Evolutionary conservation across 2,888 invertebrate species (phyloP), one percentile per base, ranked within the genome.

Genomic region (Orthosia incerta): DNA sequence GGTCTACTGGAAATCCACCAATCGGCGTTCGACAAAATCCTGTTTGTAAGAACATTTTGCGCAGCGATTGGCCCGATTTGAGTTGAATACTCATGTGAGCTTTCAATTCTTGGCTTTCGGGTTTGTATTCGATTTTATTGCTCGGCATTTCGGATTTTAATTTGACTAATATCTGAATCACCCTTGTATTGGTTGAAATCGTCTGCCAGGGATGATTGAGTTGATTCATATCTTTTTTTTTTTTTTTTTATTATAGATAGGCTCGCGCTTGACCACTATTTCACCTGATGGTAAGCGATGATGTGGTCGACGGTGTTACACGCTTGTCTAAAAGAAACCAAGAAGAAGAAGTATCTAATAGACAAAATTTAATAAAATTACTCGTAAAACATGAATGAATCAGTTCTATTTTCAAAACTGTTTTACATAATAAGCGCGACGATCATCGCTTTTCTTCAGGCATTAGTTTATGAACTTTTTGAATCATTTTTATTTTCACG

Each of bases 1-100:
- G 81, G 85, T 82, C 67, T 80, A 77, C 82, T 81, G 71, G 68
- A 81, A 85, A 83, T 77, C 82, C 73, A 86, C 86, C 78, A 82
- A 82, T 83, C 71, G 67, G 57, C 59, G 31, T 57, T 70, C 69
- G 65, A 75, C 73, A 76, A 80, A 78, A 82, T 82, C 74, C 77
- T 82, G 61, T 81, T 71, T 80, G 72, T 80, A 71, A 57, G 70
- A 65, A 74, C 64, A 80, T 82, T 77, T 74, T 67, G 69, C 70
- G 72, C 70, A 67, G 20, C 31, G 45, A 65, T 72, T 80, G 70
- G 55, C 20, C 45, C 50, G 83, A 63, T 79, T 67, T 69, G 26
- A 66, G 53, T 69, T 70, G 66, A 75, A 83, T 74, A 72, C 68
- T 77, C 66, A 77, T 69, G 66, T 71, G 62, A 66, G 59, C 48